Evolutionary conservation across 2,113 vertebrate species (phyloP).

Genomic region (Atrichornis clamosus): DNA sequence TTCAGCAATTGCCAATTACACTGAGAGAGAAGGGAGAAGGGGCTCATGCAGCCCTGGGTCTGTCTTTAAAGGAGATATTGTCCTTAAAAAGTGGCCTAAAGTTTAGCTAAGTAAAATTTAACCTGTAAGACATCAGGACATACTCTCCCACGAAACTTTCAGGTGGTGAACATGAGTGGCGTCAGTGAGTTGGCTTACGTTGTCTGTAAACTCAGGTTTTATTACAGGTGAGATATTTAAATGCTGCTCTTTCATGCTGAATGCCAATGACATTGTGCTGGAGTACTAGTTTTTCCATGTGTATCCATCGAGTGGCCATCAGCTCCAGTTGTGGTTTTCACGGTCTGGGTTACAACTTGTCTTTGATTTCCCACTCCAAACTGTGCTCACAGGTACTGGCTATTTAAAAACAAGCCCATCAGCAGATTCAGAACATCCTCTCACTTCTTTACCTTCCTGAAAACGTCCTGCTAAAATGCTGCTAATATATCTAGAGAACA

Average conservation of each 20-base stretch:
- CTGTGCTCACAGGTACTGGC: neutral
- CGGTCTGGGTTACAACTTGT: neutral
- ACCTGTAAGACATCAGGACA: neutral
- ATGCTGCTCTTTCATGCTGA: neutral
- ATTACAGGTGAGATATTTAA: neutral
- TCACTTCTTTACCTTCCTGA: neutral
- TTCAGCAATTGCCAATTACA: neutral
- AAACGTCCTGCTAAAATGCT: neutral
- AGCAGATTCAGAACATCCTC: neutral
- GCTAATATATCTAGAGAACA: neutral
- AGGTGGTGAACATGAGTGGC: fast-evolving
- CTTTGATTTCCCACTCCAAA: neutral
- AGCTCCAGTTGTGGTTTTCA: neutral
- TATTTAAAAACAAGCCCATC: neutral
- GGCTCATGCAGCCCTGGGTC: neutral
- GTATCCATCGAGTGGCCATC: neutral
- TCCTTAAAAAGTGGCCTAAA: neutral
- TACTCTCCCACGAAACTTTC: neutral
- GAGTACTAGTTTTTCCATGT: neutral
- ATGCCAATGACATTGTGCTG: neutral
- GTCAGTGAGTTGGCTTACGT: neutral
- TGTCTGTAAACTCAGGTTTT: neutral
- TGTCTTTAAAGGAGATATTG: neutral
- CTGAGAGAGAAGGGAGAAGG: neutral
- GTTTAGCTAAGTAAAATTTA: neutral